These are phyloP conservation scores for Sebastes baramenuke DNA, from an alignment of 2,797 vertebrate genomes.

Conservation along the genomic window DNA sequence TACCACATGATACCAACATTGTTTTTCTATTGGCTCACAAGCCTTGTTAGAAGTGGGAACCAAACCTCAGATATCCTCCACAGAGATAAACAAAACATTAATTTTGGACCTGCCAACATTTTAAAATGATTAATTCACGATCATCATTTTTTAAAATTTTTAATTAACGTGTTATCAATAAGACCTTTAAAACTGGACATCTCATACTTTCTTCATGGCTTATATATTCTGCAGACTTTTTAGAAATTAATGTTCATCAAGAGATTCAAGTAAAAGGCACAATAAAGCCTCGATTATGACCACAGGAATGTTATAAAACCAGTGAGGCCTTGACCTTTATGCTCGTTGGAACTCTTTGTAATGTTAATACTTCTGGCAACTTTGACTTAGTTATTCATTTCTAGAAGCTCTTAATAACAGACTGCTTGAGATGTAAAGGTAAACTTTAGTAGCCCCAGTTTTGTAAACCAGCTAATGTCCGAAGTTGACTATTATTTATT, in stretches of 20 bases:
- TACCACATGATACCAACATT: too few species aligned
- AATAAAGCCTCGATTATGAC: not conserved
- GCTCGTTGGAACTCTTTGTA: not conserved
- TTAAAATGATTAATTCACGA: too few species aligned
- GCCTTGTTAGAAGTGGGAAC: too few species aligned
- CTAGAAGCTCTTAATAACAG: not conserved
- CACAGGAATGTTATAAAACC: not conserved
- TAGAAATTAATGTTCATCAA: not conserved
- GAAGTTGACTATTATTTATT: conserved; percentile 42
- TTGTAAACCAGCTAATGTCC: conserved; percentile 45
- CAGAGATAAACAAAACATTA: too few species aligned
- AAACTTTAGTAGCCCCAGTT: conserved; percentile 1
- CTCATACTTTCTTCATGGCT: too few species aligned
- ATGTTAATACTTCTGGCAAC: not conserved
- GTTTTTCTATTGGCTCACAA: too few species aligned
- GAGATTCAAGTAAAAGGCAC: not conserved
- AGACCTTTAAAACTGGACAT: too few species aligned
- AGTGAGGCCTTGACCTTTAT: not conserved
- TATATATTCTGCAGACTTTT: not conserved
- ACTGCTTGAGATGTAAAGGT: conserved; percentile 6
- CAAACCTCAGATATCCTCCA: too few species aligned
- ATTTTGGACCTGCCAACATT: too few species aligned
- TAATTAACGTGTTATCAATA: too few species aligned
- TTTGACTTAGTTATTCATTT: not conserved
- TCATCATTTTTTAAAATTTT: too few species aligned